phyloP scores from a whole-genome alignment of 2,797 vertebrate genomes.

The Balearica regulorum region DNA sequence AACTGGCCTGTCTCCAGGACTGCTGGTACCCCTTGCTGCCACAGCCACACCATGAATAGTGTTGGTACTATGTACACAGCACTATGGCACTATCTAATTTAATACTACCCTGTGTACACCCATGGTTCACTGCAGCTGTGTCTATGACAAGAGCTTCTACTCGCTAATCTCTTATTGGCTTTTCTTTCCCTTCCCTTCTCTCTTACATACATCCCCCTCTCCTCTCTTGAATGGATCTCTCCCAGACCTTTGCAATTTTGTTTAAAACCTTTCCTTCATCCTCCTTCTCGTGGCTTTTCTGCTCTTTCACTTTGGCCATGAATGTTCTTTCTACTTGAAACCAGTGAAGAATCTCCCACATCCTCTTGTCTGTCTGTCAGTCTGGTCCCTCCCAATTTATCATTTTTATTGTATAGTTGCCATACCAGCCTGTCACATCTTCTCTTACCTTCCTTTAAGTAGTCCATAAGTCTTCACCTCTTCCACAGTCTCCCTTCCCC shows the following conservation, averaged over 20 bases:
- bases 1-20: neutral
- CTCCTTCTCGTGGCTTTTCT: neutral
- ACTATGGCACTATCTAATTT: neutral
- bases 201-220: neutral
- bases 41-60: neutral
- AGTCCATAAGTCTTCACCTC: neutral
- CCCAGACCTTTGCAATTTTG: neutral
- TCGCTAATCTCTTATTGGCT: neutral
- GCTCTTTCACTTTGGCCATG: neutral
- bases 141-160: neutral
- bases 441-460: neutral
- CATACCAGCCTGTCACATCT: neutral
- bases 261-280: neutral
- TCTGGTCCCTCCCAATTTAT: neutral
- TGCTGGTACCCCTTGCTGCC: neutral
- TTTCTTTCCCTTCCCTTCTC: neutral
- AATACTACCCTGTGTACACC: neutral
- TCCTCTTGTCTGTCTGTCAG: neutral
- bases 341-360: neutral
- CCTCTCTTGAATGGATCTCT: neutral
- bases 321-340: neutral
- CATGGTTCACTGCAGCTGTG: neutral
- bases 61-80: neutral
- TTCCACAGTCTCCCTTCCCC: neutral
- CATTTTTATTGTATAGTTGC: neutral